Evolutionary conservation across 2,888 invertebrate genomes (phyloP), one percentile per base, ranked within the genome.

Genomic region (Dorcus hopei): DNA sequence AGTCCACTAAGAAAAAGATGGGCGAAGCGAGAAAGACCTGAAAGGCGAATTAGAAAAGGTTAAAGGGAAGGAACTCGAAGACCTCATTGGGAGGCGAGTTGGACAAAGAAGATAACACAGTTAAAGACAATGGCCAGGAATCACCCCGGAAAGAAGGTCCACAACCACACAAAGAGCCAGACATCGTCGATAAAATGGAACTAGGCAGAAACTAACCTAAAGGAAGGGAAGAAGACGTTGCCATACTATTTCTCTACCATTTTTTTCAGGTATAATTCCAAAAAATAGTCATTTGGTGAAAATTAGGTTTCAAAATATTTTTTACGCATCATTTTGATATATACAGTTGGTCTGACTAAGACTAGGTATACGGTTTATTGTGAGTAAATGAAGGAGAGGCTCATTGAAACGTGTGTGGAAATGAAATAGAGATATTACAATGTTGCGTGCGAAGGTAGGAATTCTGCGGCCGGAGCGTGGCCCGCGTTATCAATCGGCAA

Each of bases 221-320:
- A 54, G 83, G 83, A 52, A 74, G 83, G 14, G 83, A 83, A 69
- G 80, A 80, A 74, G 87, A 88, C 69, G 88, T 89, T 0, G 83
- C 85, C 65, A 86, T 85, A 78, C 14, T 14, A 14, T 14, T 14
- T 14, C 14, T 14, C 14, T 14, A 14, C 14, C 14, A 14, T 14
- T 14, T 14, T 14, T 1, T 14, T 14, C 14, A 14, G 14, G 1
- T 1, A 14, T 14, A 14, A 14, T 14, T 1, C n/a, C n/a, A n/a
- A n/a, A n/a, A n/a, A n/a, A n/a, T n/a, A n/a, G n/a, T n/a, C 14
- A 14, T 14, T 14, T 14, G 14, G 14, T 14, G 14, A 14, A 14
- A 14, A 14, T 14, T 14, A 14, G 14, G 1, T 14, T 14, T 14
- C 14, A 14, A 14, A 1, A 14, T 14, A 1, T 1, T 14, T 14